Evolutionary conservation across 2,113 vertebrate species (phyloP), one percentile per base, ranked within the genome.

Genomic region (Urocynchramus pylzowi): DNA sequence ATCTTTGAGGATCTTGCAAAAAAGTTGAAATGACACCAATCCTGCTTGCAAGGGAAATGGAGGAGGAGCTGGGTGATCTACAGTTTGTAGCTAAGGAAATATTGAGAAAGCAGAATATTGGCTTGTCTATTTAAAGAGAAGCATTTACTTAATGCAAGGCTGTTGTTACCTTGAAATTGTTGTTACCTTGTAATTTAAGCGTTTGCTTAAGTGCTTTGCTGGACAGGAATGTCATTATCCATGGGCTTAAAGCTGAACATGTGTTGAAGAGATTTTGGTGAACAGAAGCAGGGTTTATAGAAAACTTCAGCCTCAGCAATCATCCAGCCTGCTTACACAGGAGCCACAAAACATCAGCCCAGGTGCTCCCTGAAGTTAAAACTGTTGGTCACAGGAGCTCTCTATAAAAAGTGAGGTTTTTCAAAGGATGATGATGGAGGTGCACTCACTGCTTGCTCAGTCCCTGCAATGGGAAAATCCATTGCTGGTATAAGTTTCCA

Each of bases 131-230:
- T 87, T 90, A 52, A 60, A 67, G 41, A 21, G 19, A 81, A 86
- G 7, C 15, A 56, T 13, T 20, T 75, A 4, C 35, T 57, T 71
- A 75, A 76, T 49, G 24, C 22, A 64, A 78, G 41, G 41, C 39
- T 83, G 13, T 8, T 42, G 31, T 61, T 82, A 65, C 26, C 37
- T 47, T 37, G 69, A 81, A 92, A 73, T 70, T 45, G 13, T 11
- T 44, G 33, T 65, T 82, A 57, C 26, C 33, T 47, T 44, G 76
- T 81, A 93, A 77, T 71, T 39, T 86, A 90, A 74, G 54, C 47
- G 45, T 74, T 71, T 89, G 53, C 30, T 83, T 42, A 63, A 70
- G 68, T 64, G 28, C 47, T 81, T 92, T 93, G 56, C 88, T 71
- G 79, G 73, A 33, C 53, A 75, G 37, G 52, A 88, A 89, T n/a